Evolutionary conservation across 2,797 vertebrate genomes (phyloP), one percentile per base, ranked within the genome.

Genomic region (Telmatherina bonti): DNA sequence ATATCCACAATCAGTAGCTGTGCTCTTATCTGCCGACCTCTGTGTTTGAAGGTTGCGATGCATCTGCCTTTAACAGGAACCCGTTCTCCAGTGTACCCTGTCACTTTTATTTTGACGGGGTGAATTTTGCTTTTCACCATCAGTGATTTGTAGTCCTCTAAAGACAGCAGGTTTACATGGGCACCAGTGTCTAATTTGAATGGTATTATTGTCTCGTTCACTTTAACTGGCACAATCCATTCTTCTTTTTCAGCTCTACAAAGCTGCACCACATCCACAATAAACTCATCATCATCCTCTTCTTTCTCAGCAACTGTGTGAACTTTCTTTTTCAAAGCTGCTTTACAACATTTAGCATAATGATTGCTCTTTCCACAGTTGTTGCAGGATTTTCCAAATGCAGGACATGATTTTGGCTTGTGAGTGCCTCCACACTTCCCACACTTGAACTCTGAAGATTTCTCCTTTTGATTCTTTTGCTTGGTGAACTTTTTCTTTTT

Each of bases 381-480:
- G 47, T 35, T 63, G 12, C 45, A 63, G 22, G 47, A 51, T 63
- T 63, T 63, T 52, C 61, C 47, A 52, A 8, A 63, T 26, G 31
- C 47, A 35, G 61, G 61, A 52, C n/a, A 69, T 13, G 64, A 43
- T 33, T 45, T 56, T 36, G 55, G 65, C 30, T 49, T 36, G 41
- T 58, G 65, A 15, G 29, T 67, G 41, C 55, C 24, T 49, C 54
- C 54, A 67, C 65, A 67, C 49, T 49, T 58, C 20, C 65, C 30
- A 51, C 65, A 67, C 58, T 58, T 67, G 16, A 57, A 58, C 22
- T 59, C 35, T 41, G 22, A 5, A 59, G 26, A n/a, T 47, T 45
- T 61, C 41, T 41, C 22, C 27, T 56, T 56, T n/a, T 33, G n/a
- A n/a, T n/a, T 30, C 7, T 30, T 30, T 31, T 31, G 30, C 30